Conservation (phyloP, 1,140 invertebrate genomes). For the Eupeodes corollae region DNA sequence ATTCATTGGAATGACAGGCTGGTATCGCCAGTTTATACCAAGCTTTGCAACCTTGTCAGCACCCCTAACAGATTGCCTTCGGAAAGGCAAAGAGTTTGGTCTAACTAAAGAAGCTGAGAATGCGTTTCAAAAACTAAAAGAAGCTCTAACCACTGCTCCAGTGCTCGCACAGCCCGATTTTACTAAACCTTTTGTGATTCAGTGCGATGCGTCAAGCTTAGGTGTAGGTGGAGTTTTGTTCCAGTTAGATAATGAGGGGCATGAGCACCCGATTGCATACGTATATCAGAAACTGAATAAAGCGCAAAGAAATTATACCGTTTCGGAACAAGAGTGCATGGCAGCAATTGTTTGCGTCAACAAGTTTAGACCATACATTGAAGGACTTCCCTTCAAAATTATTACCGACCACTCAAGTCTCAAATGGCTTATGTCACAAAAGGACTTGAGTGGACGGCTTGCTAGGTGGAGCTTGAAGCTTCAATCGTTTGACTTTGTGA, state of each 20-base stretch:
- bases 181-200: conserved; percentile 22
- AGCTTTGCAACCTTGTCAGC: conserved; percentile 34
- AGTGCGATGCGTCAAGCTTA: conserved; percentile 28
- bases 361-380: too few relatives aligned
- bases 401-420: too few relatives aligned
- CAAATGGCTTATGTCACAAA: too few relatives aligned
- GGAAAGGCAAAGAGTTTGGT: background rate
- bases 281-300: too few relatives aligned
- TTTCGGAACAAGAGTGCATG: too few relatives aligned
- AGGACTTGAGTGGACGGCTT: too few relatives aligned
- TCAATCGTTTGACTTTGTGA: too few relatives aligned
- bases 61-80: conserved; percentile 12
- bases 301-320: too few relatives aligned
- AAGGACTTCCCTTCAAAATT: too few relatives aligned
- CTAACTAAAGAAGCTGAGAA: conserved; percentile 13
- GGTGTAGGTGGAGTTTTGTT: conserved; percentile 29
- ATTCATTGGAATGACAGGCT: conserved; percentile 38
- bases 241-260: conserved; percentile 18
- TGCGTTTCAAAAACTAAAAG: conserved; percentile 24
- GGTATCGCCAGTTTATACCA: conserved; percentile 37
- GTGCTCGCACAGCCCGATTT: conserved; percentile 31
- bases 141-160: conserved; percentile 21
- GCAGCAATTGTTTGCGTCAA: too few relatives aligned
- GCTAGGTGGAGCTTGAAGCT: too few relatives aligned
- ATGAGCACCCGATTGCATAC: conserved; percentile 15